Evolutionary conservation across 1,140 invertebrate species (phyloP).

Genomic region (Apis florea): DNA sequence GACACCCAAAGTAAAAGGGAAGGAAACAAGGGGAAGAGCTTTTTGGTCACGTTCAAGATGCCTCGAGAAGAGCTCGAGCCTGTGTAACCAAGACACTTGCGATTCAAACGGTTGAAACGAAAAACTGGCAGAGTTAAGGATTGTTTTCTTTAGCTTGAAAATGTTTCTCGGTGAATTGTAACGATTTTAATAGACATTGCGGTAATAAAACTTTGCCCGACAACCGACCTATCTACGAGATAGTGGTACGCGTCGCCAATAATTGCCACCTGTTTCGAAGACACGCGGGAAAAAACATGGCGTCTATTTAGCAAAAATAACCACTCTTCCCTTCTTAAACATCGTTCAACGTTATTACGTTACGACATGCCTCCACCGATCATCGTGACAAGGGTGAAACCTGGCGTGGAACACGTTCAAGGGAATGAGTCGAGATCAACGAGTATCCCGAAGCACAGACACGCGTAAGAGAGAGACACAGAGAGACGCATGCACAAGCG

Average conservation of each 20-base stretch:
- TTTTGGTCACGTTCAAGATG: conserved; percentile 27
- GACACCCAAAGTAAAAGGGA: conserved; percentile 38
- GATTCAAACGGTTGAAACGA: background rate
- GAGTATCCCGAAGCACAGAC: background rate
- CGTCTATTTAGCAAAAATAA: background rate
- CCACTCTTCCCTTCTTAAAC: background rate
- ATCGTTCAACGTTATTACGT: background rate
- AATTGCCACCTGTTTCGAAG: conserved; percentile 21
- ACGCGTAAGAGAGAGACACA: background rate
- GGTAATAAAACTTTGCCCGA: background rate
- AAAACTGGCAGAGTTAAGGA: no score
- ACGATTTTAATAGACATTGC: background rate
- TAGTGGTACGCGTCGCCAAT: background rate
- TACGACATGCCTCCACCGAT: background rate
- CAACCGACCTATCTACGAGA: background rate
- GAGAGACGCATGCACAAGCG: background rate
- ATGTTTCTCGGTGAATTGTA: background rate
- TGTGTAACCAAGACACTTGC: background rate
- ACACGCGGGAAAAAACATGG: background rate
- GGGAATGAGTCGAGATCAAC: background rate
- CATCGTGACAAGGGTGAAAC: conserved; percentile 5
- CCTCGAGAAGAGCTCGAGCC: conserved; percentile 4
- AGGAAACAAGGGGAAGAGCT: conserved; percentile 2
- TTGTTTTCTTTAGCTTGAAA: no score
- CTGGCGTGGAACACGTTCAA: conserved; percentile 21